phyloP scores from a whole-genome alignment of 2,888 invertebrate species.

The Ennomos quercinarius region DNA sequence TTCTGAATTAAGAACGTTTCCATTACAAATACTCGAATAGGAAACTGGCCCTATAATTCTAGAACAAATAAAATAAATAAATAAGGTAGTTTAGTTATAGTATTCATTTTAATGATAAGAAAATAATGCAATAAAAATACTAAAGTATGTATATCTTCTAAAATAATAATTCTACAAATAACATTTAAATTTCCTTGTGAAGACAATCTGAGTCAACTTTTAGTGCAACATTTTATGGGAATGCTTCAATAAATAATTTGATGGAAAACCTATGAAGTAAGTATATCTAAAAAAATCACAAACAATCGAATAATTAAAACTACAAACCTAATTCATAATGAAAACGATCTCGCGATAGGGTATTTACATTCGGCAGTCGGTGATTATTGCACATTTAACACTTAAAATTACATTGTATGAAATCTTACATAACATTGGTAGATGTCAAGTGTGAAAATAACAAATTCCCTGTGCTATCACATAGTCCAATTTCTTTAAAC shows the following conservation, averaged over 20 bases:
- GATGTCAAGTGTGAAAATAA: constrained; percentile 59
- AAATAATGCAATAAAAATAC: constrained; percentile 83
- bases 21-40: no score
- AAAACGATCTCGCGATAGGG: constrained; percentile 46
- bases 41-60: no score
- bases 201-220: constrained; percentile 62
- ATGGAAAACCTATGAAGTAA: constrained; percentile 60
- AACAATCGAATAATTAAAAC: constrained; percentile 50
- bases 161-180: constrained; percentile 72
- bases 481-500: constrained; percentile 42
- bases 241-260: constrained; percentile 78
- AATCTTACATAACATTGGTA: constrained; percentile 64
- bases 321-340: constrained; percentile 52
- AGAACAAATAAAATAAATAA: constrained; percentile 19
- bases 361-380: constrained; percentile 72
- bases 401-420: constrained; percentile 74
- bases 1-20: no score
- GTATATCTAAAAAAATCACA: constrained; percentile 51
- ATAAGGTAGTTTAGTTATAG: constrained; percentile 51
- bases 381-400: constrained; percentile 81
- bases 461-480: constrained; percentile 54
- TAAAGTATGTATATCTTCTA: constrained; percentile 70
- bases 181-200: constrained; percentile 58
- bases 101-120: constrained; percentile 72
- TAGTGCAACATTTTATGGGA: constrained; percentile 67